Base-by-base conservation (phyloP, 2,888 invertebrate genomes). In the Lumbricus terrestris region DNA sequence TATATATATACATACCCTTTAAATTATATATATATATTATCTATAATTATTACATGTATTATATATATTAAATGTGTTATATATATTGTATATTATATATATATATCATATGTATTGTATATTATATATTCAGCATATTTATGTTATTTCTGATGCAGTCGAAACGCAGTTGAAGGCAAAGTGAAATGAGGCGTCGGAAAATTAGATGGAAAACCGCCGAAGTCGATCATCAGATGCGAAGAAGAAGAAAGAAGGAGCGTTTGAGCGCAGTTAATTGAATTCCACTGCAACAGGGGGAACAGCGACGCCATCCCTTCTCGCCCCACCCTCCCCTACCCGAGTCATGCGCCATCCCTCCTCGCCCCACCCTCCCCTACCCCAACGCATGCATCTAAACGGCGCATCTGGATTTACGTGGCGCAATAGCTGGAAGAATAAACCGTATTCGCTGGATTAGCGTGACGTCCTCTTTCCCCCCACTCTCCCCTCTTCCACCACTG, bases 1-100 rank as follows among this genome's bases (percentile, higher is more conserved):
- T 37, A 42, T 83, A 47, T 83, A 82, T 16, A 38, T 34, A 18
- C 5, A 18, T 38, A 38, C n/a, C n/a, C n/a, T n/a, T n/a, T n/a
- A n/a, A n/a, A n/a, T n/a, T 90, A n/a, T n/a, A 83, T 82, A 89
- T 83, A n/a, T 37, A 20, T 37, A 37, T 69, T 54, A 40, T 83
- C 33, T 16, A 38, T 35, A 18, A 11, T 54, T 38, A 38, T 33
- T 2, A 37, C 33, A 83, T 82, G 13, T 37, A 69, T 54, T 40
- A 40, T 40, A 40, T 40, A 40, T 40, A 40, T 40, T n/a, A n/a
- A n/a, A n/a, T n/a, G n/a, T n/a, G n/a, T 33, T 4, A 37, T n/a
- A 83, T 69, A n/a, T 37, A 69, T 47, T 69, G 13, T 37, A 69
- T 47, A 38, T 38, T 38, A 38, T 13, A 38, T 40, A 40, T 40